Base-by-base conservation (phyloP, 2,113 vertebrate genomes). In the Leptodactylus fuscus region DNA sequence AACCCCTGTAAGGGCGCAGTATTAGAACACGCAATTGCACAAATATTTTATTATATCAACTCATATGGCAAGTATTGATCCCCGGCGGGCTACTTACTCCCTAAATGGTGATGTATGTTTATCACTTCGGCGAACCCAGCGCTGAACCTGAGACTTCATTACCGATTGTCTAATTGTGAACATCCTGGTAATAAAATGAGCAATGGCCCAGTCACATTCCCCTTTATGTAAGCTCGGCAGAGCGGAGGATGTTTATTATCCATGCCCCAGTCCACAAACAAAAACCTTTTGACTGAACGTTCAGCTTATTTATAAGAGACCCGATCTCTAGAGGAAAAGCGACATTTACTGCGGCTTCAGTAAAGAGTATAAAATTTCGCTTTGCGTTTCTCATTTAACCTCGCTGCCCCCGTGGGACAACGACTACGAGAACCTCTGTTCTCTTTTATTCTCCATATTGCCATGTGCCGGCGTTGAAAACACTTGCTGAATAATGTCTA, bases 231-330 rank as follows among this genome's bases (percentile, higher is more conserved):
- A 46, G 75, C 62, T 46, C 82, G 38, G 22, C 55, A 4, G 82
- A 83, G 82, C 82, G 38, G n/a, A 62, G 55, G 41, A 62, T 75
- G 70, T 60, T 75, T 62, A 83, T 83, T 76, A 62, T 32, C 49
- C 38, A n/a, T 55, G 29, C 16, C 38, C 8, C 46, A 16, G 53
- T 48, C 34, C 70, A 46, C 70, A 75, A 48, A 65, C 70, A 38
- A 44, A 76, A 62, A 60, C 51, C 82, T 76, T 51, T 36, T 29
- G 81, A 73, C 27, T 55, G 48, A 36, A 41, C 7, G 11, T n/a
- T 51, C 29, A 1, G 65, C 29, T 83, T 75, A 29, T 44, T 83
- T 83, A 55, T 60, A 15, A 76, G 55, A 76, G 73, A 84, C n/a
- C 5, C 4, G 38, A 27, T 29, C 82, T 84, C 82, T 36, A 8